Conservation (phyloP, 2,888 invertebrate species). For the Brachyopa scutellaris region DNA sequence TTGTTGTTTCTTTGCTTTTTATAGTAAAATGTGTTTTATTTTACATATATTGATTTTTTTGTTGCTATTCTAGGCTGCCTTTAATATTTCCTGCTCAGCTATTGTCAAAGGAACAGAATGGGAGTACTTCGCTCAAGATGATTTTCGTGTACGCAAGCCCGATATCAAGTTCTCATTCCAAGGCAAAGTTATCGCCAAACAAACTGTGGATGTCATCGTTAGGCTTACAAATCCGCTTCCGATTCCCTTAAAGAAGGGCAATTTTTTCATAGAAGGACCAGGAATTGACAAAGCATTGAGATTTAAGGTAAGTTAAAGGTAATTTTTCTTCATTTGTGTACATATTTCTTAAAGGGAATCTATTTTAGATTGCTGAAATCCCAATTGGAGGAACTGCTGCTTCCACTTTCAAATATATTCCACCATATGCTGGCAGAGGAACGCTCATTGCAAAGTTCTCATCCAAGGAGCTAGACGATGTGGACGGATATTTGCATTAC, state of each 20-base stretch:
- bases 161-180: slow-evolving; percentile 90
- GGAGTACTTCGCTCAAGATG: slow-evolving; percentile 94
- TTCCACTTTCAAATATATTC: slow-evolving; percentile 89
- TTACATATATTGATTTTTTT: slow-evolving; percentile 63
- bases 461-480: slow-evolving; percentile 93
- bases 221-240: slow-evolving; percentile 92
- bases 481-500: slow-evolving; percentile 93
- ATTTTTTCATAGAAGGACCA: slow-evolving; percentile 91
- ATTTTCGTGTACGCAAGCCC: slow-evolving; percentile 94
- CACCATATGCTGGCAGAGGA: slow-evolving; percentile 90
- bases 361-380: slow-evolving; percentile 79
- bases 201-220: slow-evolving; percentile 85
- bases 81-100: slow-evolving; percentile 91
- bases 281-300: slow-evolving; percentile 89
- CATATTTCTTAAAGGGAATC: background rate
- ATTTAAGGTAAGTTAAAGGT: slow-evolving; percentile 83
- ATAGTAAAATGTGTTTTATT: background rate
- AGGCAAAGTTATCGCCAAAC: slow-evolving; percentile 82
- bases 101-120: slow-evolving; percentile 90
- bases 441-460: slow-evolving; percentile 93
- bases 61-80: slow-evolving; percentile 84
- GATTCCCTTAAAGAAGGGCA: slow-evolving; percentile 88
- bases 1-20: background rate
- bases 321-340: background rate
- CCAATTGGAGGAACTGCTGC: slow-evolving; percentile 87